phyloP scores from a whole-genome alignment of 2,888 invertebrate species.

The Orthosia cruda region DNA sequence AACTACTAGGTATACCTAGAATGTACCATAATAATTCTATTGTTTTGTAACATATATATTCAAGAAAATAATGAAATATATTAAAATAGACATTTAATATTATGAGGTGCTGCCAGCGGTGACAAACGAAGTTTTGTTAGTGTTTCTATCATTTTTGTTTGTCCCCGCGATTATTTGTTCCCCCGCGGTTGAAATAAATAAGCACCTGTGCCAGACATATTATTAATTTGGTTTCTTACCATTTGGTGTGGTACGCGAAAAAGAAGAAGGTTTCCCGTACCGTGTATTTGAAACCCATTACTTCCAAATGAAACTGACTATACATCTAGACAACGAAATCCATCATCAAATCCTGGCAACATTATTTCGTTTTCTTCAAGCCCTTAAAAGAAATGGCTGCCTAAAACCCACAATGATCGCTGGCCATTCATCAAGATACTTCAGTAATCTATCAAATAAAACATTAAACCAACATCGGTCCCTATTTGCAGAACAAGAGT shows the following conservation, averaged over 20 bases:
- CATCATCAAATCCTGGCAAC: not conserved
- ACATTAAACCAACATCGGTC: slow-evolving; percentile 7
- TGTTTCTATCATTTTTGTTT: too few relatives aligned
- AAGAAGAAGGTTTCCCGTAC: not conserved
- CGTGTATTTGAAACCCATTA: not conserved
- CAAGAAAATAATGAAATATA: too few relatives aligned
- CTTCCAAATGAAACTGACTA: not conserved
- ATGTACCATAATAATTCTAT: too few relatives aligned
- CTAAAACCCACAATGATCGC: not conserved
- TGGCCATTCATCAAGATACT: slow-evolving; percentile 31
- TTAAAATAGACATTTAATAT: too few relatives aligned
- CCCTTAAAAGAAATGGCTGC: not conserved
- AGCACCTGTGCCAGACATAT: too few relatives aligned
- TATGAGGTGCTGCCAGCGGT: too few relatives aligned
- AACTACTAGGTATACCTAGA: too few relatives aligned
- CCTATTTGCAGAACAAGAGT: not conserved
- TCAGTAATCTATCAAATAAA: slow-evolving; percentile 18
- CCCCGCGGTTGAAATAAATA: too few relatives aligned
- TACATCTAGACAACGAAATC: not conserved
- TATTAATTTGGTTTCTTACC: too few relatives aligned
- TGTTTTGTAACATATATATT: too few relatives aligned
- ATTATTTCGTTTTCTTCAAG: not conserved
- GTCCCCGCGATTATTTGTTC: too few relatives aligned
- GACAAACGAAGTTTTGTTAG: too few relatives aligned
- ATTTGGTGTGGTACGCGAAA: not conserved